Conservation (phyloP, 23 tunicate species). For the Styela plicata region DNA sequence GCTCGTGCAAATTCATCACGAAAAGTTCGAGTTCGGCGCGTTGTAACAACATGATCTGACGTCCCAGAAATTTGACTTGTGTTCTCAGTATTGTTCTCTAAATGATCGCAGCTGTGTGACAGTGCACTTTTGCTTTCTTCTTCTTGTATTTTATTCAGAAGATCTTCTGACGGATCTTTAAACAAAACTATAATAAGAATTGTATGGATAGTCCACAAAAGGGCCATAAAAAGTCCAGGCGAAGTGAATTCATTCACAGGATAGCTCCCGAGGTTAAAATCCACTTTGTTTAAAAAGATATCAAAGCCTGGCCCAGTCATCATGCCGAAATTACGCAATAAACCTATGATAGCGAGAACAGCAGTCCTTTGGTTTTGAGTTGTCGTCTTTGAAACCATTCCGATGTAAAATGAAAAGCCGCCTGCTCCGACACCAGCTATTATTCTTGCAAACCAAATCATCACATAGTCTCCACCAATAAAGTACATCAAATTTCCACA, state of each 20-base stretch:
- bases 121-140: neutral
- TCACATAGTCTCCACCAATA: slow-evolving; percentile 27
- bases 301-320: slow-evolving; percentile 82
- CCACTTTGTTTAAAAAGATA: slow-evolving; percentile 37
- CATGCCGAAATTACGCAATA: slow-evolving; percentile 70
- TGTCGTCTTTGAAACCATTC: slow-evolving; percentile 61
- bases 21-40: slow-evolving; percentile 1
- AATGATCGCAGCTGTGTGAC: neutral
- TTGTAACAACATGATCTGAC: neutral
- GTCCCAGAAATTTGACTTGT: neutral
- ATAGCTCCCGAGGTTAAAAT: slow-evolving; percentile 66
- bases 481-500: slow-evolving; percentile 79
- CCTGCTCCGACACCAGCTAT: slow-evolving; percentile 86
- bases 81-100: too few species aligned
- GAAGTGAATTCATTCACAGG: slow-evolving; percentile 48
- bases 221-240: slow-evolving; percentile 78
- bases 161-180: slow-evolving; percentile 23
- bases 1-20: slow-evolving; percentile 48
- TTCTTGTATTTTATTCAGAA: neutral
- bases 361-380: slow-evolving; percentile 63
- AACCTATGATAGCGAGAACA: slow-evolving; percentile 54
- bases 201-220: slow-evolving; percentile 56
- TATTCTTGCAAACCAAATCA: slow-evolving; percentile 65
- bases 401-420: slow-evolving; percentile 64
- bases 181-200: slow-evolving; percentile 35